These are phyloP conservation scores for Simalia tracyae DNA, from an alignment of 2,797 vertebrate species.

Conservation along the genomic window DNA sequence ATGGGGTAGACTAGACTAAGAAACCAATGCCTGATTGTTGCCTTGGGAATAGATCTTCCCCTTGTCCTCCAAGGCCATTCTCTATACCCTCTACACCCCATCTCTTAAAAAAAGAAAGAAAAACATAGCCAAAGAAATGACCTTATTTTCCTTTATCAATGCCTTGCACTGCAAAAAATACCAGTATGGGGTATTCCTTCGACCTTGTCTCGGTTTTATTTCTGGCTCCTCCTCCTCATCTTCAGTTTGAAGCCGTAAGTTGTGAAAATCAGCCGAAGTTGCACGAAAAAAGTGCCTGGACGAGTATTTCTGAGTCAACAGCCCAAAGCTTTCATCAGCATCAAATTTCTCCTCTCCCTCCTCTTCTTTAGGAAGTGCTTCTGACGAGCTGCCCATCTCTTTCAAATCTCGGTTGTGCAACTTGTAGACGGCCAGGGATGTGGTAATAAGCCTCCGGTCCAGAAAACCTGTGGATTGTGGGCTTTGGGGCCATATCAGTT, in stretches of 20 bases:
- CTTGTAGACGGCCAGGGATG: background rate
- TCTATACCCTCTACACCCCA: background rate
- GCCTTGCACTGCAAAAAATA: slow-evolving; percentile 90
- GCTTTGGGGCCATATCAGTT: background rate
- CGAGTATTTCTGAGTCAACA: slow-evolving; percentile 73
- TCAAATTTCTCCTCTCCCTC: slow-evolving; percentile 2
- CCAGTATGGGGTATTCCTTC: slow-evolving; percentile 87
- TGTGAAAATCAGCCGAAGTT: slow-evolving; percentile 65
- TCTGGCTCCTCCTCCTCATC: slow-evolving; percentile 38
- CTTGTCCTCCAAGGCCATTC: background rate
- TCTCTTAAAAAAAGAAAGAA: background rate
- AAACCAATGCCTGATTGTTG: no score
- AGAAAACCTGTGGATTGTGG: fast-evolving
- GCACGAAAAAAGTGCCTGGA: slow-evolving; percentile 80
- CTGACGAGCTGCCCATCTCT: background rate
- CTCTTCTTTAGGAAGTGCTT: background rate
- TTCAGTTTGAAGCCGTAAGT: slow-evolving; percentile 58
- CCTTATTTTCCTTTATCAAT: slow-evolving; percentile 86
- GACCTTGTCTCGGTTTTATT: slow-evolving; percentile 36
- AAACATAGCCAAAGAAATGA: slow-evolving; percentile 48
- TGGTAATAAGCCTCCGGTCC: background rate
- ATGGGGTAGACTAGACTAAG: no score
- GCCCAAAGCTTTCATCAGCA: slow-evolving; percentile 75
- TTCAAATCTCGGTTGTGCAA: background rate
- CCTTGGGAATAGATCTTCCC: background rate